Evolutionary conservation across 2,113 vertebrate genomes (phyloP), one percentile per base, ranked within the genome.

Genomic region (Semicossyphus pulcher): DNA sequence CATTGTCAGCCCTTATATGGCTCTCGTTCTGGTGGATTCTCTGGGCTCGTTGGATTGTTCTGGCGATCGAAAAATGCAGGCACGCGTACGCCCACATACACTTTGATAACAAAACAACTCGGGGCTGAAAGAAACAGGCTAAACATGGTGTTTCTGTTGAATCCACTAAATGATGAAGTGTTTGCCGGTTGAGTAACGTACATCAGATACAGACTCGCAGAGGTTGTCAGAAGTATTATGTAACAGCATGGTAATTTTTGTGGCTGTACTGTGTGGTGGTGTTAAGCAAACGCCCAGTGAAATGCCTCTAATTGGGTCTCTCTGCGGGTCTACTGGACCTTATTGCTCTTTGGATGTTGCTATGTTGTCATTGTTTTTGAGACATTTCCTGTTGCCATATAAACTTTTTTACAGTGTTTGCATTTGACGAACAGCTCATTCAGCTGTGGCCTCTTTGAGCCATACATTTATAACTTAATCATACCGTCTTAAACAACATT

Each of bases 11-110:
- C 26, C 44, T 1, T n/a, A 44, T 18, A 1, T 14, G 54, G 63
- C 68, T 77, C 10, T 21, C 39, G 69, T 86, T 92, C 88, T 87
- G 67, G 87, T 72, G 67, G 21, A 62, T 91, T 89, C 87, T 20
- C 48, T 32, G 57, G 72, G 73, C 77, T 75, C 1, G 45, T 47
- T 31, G 63, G 65, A 84, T 81, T 89, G 70, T 90, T 89, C 75
- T 23, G 23, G 73, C 56, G 42, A 58, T 67, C 16, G 59, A 49
- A 78, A 72, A 88, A 72, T 69, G 41, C 72, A 64, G 16, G 53
- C 60, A 34, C 21, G 10, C 28, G 53, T 23, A 57, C 41, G 41
- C 49, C 47, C 59, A 44, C 54, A 4, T 21, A 44, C 37, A 57
- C 37, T 39, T 44, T 54, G 57, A 81, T 67, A 63, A 78, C 77